These are phyloP conservation scores for Peromyscus californicus DNA, from an alignment of 2,113 vertebrate species.

Conservation along the genomic window DNA sequence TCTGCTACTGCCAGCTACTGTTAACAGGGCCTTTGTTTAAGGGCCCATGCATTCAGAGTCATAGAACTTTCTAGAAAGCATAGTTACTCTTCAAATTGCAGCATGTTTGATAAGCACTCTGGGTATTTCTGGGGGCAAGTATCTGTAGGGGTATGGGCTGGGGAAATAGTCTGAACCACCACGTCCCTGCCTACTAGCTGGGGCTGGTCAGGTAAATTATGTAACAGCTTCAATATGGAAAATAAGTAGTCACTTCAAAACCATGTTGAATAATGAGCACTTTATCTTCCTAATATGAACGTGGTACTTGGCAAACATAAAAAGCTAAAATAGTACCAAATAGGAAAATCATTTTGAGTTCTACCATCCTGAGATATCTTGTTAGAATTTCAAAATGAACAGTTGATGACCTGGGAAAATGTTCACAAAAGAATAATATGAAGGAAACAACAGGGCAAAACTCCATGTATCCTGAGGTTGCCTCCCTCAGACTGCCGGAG, in stretches of 20 bases:
- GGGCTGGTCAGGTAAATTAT: background rate
- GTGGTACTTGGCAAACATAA: background rate
- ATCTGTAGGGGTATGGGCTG: background rate
- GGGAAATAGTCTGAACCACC: background rate
- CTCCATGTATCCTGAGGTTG: background rate
- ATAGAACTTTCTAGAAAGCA: background rate
- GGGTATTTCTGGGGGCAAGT: background rate
- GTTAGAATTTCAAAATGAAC: conserved; percentile 12
- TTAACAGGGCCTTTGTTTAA: background rate
- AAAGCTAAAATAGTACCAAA: conserved; percentile 37
- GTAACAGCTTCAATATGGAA: background rate
- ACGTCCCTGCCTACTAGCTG: background rate
- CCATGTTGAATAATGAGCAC: background rate
- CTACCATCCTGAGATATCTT: background rate
- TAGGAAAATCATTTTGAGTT: conserved; percentile 42
- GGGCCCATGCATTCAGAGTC: background rate
- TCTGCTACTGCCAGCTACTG: background rate
- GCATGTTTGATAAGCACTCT: background rate
- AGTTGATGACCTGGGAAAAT: background rate
- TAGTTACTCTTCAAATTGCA: background rate
- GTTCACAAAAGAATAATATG: background rate
- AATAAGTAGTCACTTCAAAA: conserved; percentile 3
- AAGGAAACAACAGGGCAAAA: background rate
- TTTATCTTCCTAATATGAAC: background rate
- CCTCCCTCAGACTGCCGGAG: background rate